These are phyloP conservation scores for Chymomyza amoena DNA, from an alignment of 2,888 invertebrate genomes.

Conservation along the genomic window DNA sequence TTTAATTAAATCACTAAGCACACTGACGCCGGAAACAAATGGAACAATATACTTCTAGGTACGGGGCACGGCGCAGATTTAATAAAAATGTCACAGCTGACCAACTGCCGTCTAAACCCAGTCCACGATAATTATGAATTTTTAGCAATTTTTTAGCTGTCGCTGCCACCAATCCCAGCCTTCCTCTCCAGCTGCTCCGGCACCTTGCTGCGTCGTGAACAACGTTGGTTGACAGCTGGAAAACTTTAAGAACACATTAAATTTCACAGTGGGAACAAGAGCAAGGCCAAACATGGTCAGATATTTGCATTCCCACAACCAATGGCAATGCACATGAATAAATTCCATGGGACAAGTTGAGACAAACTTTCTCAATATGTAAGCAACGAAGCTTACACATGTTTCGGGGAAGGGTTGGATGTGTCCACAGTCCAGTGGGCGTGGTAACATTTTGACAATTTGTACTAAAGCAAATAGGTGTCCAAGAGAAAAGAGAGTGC, in stretches of 20 bases:
- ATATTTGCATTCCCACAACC: slow-evolving; percentile 12
- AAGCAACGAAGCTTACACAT: slow-evolving; percentile 12
- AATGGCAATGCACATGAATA: slow-evolving; percentile 17
- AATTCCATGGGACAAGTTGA: slow-evolving; percentile 16
- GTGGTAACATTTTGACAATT: slow-evolving; percentile 22
- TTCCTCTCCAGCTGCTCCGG: neutral
- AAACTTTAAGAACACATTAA: slow-evolving; percentile 4
- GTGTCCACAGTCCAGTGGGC: neutral
- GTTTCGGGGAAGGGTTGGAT: neutral
- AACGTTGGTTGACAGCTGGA: slow-evolving; percentile 1
- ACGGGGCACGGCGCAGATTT: slow-evolving; percentile 1
- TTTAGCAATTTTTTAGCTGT: slow-evolving; percentile 24
- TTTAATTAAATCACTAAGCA: slow-evolving; percentile 17
- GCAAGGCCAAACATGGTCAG: slow-evolving; percentile 1
- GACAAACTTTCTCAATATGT: slow-evolving; percentile 5
- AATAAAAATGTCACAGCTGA: slow-evolving; percentile 25
- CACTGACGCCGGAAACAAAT: slow-evolving; percentile 13
- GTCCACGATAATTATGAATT: slow-evolving; percentile 26
- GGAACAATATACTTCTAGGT: neutral
- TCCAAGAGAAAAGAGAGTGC: neutral
- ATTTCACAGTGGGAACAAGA: neutral
- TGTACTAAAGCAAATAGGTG: slow-evolving; percentile 14
- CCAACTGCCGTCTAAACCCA: neutral
- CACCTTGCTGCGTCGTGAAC: neutral
- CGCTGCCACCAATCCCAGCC: neutral